These are phyloP conservation scores for Nomada ferruginata DNA, from an alignment of 2,888 invertebrate genomes.

Conservation along the genomic window DNA sequence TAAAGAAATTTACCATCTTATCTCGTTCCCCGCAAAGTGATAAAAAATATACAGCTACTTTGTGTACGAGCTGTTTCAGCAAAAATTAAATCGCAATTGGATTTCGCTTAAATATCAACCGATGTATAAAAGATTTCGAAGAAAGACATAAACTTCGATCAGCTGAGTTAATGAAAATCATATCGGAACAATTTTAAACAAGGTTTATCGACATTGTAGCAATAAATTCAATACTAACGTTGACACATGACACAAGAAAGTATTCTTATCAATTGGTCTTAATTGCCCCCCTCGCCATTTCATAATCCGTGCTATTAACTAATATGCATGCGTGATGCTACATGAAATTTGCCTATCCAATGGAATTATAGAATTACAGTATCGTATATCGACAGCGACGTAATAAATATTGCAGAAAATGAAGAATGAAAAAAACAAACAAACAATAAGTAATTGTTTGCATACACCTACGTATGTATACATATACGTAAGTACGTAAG, in stretches of 20 bases:
- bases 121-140: not conserved
- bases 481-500: too few relatives aligned
- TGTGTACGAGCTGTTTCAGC: not conserved
- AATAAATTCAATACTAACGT: conserved; percentile 30
- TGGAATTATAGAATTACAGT: conserved; percentile 17
- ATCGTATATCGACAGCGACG: conserved; percentile 24
- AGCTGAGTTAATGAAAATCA: not conserved
- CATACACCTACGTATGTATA: too few relatives aligned
- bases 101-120: not conserved
- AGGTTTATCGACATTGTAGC: conserved; percentile 23
- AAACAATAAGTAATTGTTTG: not conserved
- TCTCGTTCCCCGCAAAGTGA: not conserved
- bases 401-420: not conserved
- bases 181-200: conserved; percentile 4
- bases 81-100: conserved; percentile 3
- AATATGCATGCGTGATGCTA: conserved; percentile 65
- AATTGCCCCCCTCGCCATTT: conserved; percentile 68
- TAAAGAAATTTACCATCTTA: not conserved
- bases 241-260: conserved; percentile 38
- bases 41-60: not conserved
- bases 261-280: conserved; percentile 75
- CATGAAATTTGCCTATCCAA: conserved; percentile 40
- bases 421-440: not conserved
- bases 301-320: conserved; percentile 60
- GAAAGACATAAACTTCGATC: conserved; percentile 6